Evolutionary conservation across 2,888 invertebrate genomes (phyloP), one percentile per base, ranked within the genome.

Genomic region (Agrochola lota): DNA sequence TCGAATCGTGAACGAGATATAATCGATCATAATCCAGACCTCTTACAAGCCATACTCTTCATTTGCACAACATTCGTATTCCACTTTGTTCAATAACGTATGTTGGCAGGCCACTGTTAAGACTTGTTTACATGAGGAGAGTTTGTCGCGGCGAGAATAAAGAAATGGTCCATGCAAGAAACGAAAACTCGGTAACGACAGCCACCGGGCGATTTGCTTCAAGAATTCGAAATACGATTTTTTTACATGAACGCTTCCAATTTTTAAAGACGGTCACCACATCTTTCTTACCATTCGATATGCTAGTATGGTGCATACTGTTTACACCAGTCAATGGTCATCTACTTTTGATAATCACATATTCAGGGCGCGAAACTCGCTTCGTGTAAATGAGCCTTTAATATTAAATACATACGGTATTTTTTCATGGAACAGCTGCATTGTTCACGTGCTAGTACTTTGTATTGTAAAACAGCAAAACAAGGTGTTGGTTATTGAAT

Each of bases 1-100:
- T 69, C 71, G 40, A 81, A 71, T 91, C 92, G 92, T 92, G 90
- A 86, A 89, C 85, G 69, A 92, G 92, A 93, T 92, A 77, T 70
- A 91, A 92, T 91, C 90, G 87, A 91, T 91, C 91, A 89, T 83
- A 87, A 84, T 80, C 71, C 74, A 76, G 80, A 74, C 83, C 70
- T 77, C 71, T 60, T 69, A 46, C 70, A 64, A 62, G 74, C 74
- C 78, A 75, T 83, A 88, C 71, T 85, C 89, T 90, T 90, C 87
- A 87, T 89, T 92, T 92, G 81, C 89, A 87, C 88, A 87, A 84
- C 74, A 82, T 80, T 80, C 35, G 12, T 71, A 79, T 70, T 82
- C 63, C 55, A 84, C 17, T 79, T 71, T 72, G 49, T 83, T 68
- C 74, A 59, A 72, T 80, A 71, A 69, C 49, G 35, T 60, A 49